phyloP scores from a whole-genome alignment of 2,888 invertebrate genomes.

The Megaustenia siamemsis region DNA sequence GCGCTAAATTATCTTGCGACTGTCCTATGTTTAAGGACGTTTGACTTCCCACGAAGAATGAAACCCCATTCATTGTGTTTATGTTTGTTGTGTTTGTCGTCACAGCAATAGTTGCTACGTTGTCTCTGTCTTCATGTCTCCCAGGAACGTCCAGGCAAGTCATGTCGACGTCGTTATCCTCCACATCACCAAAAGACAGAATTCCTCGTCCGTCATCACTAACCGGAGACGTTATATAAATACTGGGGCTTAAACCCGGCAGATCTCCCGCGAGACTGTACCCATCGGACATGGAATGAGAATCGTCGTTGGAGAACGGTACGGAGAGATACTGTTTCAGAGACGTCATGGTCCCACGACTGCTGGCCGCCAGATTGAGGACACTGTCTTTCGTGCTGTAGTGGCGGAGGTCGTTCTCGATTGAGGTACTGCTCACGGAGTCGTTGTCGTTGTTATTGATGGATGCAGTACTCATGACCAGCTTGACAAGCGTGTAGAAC shows the following conservation, averaged over 20 bases:
- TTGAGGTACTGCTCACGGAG: conserved; percentile 57
- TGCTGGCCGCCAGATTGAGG: conserved; percentile 58
- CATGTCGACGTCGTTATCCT: conserved; percentile 24
- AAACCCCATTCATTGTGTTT: conserved; percentile 23
- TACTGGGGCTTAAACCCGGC: conserved; percentile 43
- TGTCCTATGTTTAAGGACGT: conserved; percentile 10
- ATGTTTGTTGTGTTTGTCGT: conserved; percentile 31
- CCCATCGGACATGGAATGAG: conserved; percentile 12
- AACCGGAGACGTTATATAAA: conserved; percentile 54
- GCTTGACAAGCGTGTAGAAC: conserved; percentile 62
- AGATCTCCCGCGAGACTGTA: conserved; percentile 37
- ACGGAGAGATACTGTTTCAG: conserved; percentile 57
- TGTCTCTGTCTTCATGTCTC: neutral
- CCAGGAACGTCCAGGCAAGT: neutral
- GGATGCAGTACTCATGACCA: conserved; percentile 63
- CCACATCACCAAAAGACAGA: conserved; percentile 35
- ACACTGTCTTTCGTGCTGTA: conserved; percentile 58
- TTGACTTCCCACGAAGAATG: conserved; percentile 48
- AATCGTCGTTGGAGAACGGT: conserved; percentile 41
- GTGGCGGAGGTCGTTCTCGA: conserved; percentile 61
- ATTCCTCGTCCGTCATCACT: conserved; percentile 36
- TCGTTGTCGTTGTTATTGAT: conserved; percentile 58
- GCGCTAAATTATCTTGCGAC: neutral
- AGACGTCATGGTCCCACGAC: conserved; percentile 57
- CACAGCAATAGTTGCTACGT: conserved; percentile 13